Base-by-base conservation (phyloP, 2,888 invertebrate genomes). In the Eupelmus urozonus region DNA sequence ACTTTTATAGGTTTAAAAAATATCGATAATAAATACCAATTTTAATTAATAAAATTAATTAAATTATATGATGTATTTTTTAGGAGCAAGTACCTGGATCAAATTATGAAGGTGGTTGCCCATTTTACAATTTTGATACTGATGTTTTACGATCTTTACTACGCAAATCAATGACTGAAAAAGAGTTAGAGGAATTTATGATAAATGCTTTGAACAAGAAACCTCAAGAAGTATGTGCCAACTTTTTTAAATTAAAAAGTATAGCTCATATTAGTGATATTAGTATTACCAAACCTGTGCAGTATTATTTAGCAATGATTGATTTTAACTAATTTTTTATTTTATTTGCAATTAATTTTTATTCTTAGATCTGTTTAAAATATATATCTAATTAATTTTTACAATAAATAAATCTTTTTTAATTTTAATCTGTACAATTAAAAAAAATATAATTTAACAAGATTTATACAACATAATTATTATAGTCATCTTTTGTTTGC, bases 41-140 rank as follows among this genome's bases (percentile, higher is more conserved):
- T 34, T 34, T 34, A 9, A 34, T 34, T 34, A 34, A 23, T 65
- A n/a, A 40, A 42, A 67, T 34, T 60, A 23, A 18, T 76, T 59
- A 40, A 53, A 18, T 75, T 70, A 16, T 11, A 55, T 49, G 40
- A 11, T 76, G 63, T 18, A 27, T 69, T 67, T 85, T 83, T n/a
- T 78, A 90, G 90, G 82, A 79, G 49, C 83, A 84, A 71, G 76
- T 84, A 23, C 87, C 90, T 16, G 90, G 91, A 72, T 88, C 92
- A 4, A 86, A 82, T 62, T 90, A 90, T 77, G 93, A 93, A 88
- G 93, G 93, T 66, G 93, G 93, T 16, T 94, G 94, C 81, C 93
- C 93, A 1, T 94, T 93, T 81, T 91, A 91, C 83, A 90, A 92
- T 81, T 93, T 93, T 89, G 93, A 93, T 82, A 82, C 83, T 11